These are phyloP conservation scores for Phocides pigmalion DNA, from an alignment of 1,140 invertebrate genomes.

Conservation along the genomic window DNA sequence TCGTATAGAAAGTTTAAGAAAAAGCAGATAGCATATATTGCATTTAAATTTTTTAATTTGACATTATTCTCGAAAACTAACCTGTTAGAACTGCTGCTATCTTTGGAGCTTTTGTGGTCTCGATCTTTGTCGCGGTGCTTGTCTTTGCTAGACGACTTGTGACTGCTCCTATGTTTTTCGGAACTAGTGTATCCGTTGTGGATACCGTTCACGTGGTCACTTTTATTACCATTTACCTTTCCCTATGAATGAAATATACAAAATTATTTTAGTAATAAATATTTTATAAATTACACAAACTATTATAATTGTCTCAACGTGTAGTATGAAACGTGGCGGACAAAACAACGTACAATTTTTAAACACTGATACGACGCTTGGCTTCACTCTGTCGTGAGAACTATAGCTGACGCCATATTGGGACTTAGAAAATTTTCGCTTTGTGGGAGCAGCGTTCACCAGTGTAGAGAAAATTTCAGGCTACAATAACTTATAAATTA, in stretches of 20 bases:
- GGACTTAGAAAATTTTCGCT: conserved; percentile 92
- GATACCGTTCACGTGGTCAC: conserved; percentile 88
- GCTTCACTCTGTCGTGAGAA: conserved; percentile 76
- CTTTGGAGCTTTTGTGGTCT: conserved; percentile 85
- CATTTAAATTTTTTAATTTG: background rate
- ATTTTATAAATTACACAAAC: conserved; percentile 20
- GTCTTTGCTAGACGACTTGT: conserved; percentile 89
- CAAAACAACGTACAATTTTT: conserved; percentile 21
- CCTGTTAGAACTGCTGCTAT: conserved; percentile 78
- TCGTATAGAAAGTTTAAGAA: background rate
- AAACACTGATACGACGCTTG: conserved; percentile 56
- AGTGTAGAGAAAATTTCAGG: conserved; percentile 57
- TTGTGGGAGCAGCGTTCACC: conserved; percentile 62
- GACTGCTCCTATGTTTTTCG: conserved; percentile 86
- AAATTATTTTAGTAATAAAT: conserved; percentile 9
- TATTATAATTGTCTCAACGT: conserved; percentile 12
- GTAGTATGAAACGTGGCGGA: background rate
- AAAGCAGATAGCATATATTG: conserved; percentile 19
- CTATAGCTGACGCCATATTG: conserved; percentile 92
- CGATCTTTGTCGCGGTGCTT: conserved; percentile 87
- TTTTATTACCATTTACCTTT: conserved; percentile 81
- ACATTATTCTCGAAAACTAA: conserved; percentile 75
- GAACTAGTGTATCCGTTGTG: conserved; percentile 87
- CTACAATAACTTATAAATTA: conserved; percentile 33
- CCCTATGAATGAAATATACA: conserved; percentile 58